A percentile compares a stretch with the other conserved stretches of the same genome.
Evolutionary conservation across 2,888 invertebrate species (phyloP).

Genomic region (Folsomia manolachei): DNA sequence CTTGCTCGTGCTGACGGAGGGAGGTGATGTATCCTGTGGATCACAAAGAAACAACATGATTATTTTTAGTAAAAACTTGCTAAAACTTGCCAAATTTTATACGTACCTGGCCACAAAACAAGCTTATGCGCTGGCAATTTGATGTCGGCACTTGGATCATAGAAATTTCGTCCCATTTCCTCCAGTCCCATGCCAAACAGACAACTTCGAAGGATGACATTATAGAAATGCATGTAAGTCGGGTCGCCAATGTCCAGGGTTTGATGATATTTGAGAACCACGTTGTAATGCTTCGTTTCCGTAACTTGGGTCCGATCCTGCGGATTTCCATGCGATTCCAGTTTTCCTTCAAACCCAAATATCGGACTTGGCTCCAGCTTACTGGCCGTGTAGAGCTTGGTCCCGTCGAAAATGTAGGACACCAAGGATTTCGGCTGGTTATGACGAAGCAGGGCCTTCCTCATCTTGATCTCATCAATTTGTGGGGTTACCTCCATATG

Average conservation of each 20-base stretch:
- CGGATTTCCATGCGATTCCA: too few relatives aligned
- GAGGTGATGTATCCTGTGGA: slow-evolving; percentile 54
- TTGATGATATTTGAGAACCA: slow-evolving; percentile 40
- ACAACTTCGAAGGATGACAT: slow-evolving; percentile 71
- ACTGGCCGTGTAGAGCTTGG: slow-evolving; percentile 47
- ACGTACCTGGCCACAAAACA: slow-evolving; percentile 23
- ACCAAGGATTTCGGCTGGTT: slow-evolving; percentile 61
- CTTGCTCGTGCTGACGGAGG: slow-evolving; percentile 53
- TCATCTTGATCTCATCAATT: slow-evolving; percentile 64
- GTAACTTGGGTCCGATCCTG: neutral
- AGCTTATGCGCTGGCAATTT: neutral
- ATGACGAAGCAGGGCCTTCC: slow-evolving; percentile 61
- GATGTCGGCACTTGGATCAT: slow-evolving; percentile 30
- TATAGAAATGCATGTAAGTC: slow-evolving; percentile 66
- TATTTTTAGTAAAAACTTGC: too few relatives aligned
- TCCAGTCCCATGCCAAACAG: slow-evolving; percentile 54
- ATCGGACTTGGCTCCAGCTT: neutral
- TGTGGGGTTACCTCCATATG: slow-evolving; percentile 71
- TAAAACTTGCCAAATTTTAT: too few relatives aligned
- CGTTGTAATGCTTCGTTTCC: too few relatives aligned
- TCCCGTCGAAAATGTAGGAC: slow-evolving; percentile 69
- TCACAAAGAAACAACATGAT: slow-evolving; percentile 48
- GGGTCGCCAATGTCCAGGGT: slow-evolving; percentile 31
- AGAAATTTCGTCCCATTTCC: slow-evolving; percentile 46
- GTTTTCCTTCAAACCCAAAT: neutral